Percentiles rank a stretch among this genome's conserved stretches.
Conservation (phyloP, 2,113 vertebrate genomes). For the Caretta caretta region DNA sequence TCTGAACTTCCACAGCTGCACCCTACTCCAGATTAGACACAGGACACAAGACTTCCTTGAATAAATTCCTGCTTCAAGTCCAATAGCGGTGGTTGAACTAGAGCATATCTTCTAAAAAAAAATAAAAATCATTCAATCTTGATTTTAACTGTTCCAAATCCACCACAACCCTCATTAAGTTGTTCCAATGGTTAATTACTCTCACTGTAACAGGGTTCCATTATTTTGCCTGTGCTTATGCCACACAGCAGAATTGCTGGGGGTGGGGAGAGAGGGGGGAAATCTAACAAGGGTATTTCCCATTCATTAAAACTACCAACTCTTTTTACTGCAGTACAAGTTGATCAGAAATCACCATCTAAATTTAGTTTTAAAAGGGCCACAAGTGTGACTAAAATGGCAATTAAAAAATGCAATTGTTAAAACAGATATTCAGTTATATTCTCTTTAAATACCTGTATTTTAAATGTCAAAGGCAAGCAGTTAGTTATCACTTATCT, state of each 20-base stretch:
- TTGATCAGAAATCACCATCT: no score
- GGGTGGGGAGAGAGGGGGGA: no score
- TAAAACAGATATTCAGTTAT: neutral
- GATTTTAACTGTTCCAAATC: neutral
- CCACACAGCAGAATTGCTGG: no score
- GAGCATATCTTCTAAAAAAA: neutral
- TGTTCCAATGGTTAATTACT: neutral
- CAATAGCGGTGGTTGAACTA: neutral
- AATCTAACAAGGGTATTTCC: no score
- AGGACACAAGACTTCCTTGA: no score
- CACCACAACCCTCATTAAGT: neutral
- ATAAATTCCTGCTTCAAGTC: neutral
- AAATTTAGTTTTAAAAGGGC: no score
- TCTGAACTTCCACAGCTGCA: neutral
- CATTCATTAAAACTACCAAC: no score
- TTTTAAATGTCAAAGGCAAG: neutral
- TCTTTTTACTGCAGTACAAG: no score
- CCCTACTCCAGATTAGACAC: no score
- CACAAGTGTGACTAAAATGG: no score
- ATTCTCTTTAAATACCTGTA: neutral
- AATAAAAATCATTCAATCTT: neutral
- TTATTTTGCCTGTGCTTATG: no score
- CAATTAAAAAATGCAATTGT: neutral
- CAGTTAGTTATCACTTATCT: neutral
- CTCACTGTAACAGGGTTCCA: neutral